Conservation (phyloP, 2,797 vertebrate species). For the Melanotaenia pygmaea region DNA sequence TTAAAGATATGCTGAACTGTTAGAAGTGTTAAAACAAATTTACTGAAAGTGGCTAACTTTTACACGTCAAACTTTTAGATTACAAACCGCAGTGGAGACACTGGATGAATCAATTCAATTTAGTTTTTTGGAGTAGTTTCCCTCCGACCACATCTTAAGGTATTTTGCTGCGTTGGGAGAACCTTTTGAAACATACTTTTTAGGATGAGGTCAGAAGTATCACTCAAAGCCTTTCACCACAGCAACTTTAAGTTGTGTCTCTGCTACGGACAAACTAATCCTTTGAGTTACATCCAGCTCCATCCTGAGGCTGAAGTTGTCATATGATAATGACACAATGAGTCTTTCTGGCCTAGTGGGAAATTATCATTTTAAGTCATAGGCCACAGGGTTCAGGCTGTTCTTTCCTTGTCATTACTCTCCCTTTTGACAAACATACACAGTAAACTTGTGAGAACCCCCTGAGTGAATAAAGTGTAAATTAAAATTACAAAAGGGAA, state of each 20-base stretch:
- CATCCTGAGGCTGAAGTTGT: conserved; percentile 44
- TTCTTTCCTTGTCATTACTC: conserved; percentile 5
- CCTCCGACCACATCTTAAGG: not conserved
- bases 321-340: conserved; percentile 23
- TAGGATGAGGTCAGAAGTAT: conserved; percentile 13
- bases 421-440: conserved; percentile 4
- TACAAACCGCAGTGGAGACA: not conserved
- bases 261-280: conserved; percentile 17
- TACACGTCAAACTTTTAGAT: not conserved
- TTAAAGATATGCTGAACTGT: not conserved
- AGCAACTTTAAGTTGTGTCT: conserved; percentile 19
- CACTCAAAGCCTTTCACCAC: conserved; percentile 3
- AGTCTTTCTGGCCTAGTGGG: conserved; percentile 1
- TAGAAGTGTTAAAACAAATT: not conserved
- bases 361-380: conserved; percentile 18
- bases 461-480: not conserved
- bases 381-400: conserved; percentile 8
- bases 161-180: conserved; percentile 1
- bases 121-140: conserved; percentile 16
- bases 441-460: not conserved
- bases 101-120: not conserved
- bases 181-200: conserved; percentile 28
- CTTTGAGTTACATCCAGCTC: conserved; percentile 30
- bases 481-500: conserved; percentile 7
- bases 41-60: not conserved